Evolutionary conservation across 35 echinoderm and acorn worm species (phyloP).

Genomic region (Heliocidaris erythrogramma): DNA sequence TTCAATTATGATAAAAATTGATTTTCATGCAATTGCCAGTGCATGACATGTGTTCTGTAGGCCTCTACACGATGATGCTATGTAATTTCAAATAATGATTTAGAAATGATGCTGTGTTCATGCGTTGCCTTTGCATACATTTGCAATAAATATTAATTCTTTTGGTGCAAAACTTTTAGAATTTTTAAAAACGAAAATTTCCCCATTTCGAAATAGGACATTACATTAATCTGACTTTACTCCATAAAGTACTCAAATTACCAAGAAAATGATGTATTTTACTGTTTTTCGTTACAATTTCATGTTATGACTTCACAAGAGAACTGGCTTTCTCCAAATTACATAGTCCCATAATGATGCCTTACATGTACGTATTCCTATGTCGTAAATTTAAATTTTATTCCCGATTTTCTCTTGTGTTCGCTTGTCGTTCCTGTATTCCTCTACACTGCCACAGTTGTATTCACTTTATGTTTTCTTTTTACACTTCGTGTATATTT

Average conservation of each 20-base stretch:
- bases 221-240: too few relatives aligned
- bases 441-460: constrained; percentile 21
- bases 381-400: not conserved
- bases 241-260: too few relatives aligned
- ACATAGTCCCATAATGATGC: not conserved
- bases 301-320: not conserved
- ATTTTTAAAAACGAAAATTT: too few relatives aligned
- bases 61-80: too few relatives aligned
- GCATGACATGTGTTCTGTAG: too few relatives aligned
- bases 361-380: not conserved
- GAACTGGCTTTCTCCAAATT: not conserved
- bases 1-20: too few relatives aligned
- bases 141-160: not conserved
- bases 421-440: not conserved
- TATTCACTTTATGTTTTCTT: constrained; percentile 13
- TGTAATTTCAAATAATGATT: too few relatives aligned
- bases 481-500: constrained; percentile 15
- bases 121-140: not conserved
- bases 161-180: too few relatives aligned
- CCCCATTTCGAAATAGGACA: too few relatives aligned
- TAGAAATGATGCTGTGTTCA: not conserved
- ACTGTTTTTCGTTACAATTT: not conserved
- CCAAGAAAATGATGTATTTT: too few relatives aligned
- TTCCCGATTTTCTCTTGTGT: not conserved
- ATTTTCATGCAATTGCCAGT: too few relatives aligned